Base-by-base conservation (phyloP, 2,797 vertebrate genomes). In the Dendrocincla fuliginosa region DNA sequence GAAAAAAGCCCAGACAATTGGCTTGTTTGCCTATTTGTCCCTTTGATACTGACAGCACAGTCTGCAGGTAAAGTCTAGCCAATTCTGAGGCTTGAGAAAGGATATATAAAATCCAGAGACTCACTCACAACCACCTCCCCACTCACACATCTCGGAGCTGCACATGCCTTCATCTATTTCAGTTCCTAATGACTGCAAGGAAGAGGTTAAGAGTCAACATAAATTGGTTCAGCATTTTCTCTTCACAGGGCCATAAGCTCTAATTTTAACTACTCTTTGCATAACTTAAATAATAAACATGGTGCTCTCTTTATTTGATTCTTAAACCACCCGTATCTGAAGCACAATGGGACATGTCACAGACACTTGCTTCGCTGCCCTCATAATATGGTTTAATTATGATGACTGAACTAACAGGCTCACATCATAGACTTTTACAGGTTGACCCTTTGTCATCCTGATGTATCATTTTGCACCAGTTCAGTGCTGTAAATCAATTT, bases 401-500 rank as follows among this genome's bases (percentile, higher is more conserved):
- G 97, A 98, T 97, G 97, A 97, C 98, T 97, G 98, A 97, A 98
- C 98, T 98, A 98, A 98, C 94, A 97, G 98, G 98, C 98, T 98
- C 98, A 98, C 98, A 98, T 98, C 98, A 98, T 96, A 98, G 97
- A 98, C 98, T 98, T 98, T 97, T 98, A 97, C 98, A 97, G 98
- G 97, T 98, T 98, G 98, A 98, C 98, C 98, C 98, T 96, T 93
- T 98, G 97, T 98, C 98, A 98, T 98, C 98, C 98, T 98, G 98
- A 99, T 98, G 99, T 99, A 99, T 99, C 99, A 99, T 98, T 99
- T 99, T 99, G 99, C 98, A 98, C 98, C 96, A 98, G 98, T 99
- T 98, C 98, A 99, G 98, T 98, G 98, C 98, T 98, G 98, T 99
- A 99, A 99, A 99, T 99, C 99, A 99, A 99, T 99, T 99, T 99